Conservation (phyloP, 2,113 vertebrate species). For the Cacatua alba region DNA sequence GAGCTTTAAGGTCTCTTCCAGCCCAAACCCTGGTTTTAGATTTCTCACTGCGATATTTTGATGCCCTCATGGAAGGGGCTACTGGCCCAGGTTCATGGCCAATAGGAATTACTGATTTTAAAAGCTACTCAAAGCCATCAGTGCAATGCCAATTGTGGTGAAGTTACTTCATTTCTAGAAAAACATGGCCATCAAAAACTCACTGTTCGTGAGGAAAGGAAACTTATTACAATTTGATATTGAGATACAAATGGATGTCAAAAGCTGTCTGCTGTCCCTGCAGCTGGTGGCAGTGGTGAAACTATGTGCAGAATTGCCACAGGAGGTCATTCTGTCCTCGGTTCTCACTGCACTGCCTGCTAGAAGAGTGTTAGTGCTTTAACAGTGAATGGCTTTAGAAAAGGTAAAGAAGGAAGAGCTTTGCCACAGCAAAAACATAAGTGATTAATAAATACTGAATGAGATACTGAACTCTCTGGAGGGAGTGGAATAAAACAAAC, state of each 20-base stretch:
- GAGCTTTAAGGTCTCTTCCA: neutral
- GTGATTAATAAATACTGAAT: constrained; percentile 23
- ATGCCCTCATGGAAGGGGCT: neutral
- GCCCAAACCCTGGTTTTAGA: neutral
- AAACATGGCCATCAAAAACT: neutral
- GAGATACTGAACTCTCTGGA: neutral
- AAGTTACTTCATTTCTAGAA: neutral
- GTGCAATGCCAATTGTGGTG: accelerated
- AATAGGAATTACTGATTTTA: neutral
- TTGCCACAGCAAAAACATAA: neutral
- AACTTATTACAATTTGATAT: neutral
- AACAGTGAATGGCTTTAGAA: neutral
- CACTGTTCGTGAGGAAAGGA: neutral
- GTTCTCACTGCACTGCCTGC: neutral
- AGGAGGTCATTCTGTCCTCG: constrained; percentile 33
- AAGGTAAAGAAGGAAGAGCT: neutral
- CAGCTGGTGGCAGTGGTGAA: too few species aligned
- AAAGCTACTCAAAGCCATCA: neutral
- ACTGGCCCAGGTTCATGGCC: neutral
- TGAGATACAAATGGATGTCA: neutral
- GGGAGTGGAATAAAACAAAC: neutral
- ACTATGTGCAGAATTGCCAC: neutral
- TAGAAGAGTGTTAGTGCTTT: neutral
- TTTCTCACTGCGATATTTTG: neutral
- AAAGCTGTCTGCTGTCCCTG: neutral